Evolutionary conservation across 2,888 invertebrate genomes (phyloP).

Genomic region (Ormyrus pomaceus): DNA sequence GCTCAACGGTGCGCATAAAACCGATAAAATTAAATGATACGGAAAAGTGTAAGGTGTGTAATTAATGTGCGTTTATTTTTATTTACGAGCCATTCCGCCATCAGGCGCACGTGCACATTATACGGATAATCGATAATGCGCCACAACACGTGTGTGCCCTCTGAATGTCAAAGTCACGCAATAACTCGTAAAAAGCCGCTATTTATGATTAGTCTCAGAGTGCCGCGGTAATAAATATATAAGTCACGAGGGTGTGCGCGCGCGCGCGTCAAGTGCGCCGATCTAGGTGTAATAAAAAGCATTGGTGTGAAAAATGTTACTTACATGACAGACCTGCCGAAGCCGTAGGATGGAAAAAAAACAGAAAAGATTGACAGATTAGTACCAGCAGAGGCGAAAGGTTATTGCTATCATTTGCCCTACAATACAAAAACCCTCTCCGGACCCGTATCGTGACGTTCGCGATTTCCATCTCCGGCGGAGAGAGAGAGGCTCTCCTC

Average conservation of each 20-base stretch:
- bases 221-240: not conserved
- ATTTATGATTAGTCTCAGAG: conserved; percentile 16
- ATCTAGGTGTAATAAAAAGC: conserved; percentile 5
- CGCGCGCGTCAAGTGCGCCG: not conserved
- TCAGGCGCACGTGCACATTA: not conserved
- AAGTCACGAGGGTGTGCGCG: not conserved
- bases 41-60: not conserved
- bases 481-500: too few species aligned
- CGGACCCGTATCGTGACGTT: not conserved
- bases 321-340: conserved; percentile 66
- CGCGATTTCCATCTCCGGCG: not conserved
- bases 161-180: conserved; percentile 42
- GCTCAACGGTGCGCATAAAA: not conserved
- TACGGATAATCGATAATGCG: conserved; percentile 26
- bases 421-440: not conserved
- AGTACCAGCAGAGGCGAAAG: conserved; percentile 27
- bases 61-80: conserved; percentile 19
- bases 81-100: conserved; percentile 22
- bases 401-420: not conserved
- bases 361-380: conserved; percentile 40
- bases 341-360: conserved; percentile 48
- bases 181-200: not conserved
- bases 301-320: conserved; percentile 58
- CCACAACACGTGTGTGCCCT: not conserved
- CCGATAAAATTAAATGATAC: conserved; percentile 20